phyloP scores from a whole-genome alignment of 1,140 invertebrate genomes.

The Euborellia annulipes region DNA sequence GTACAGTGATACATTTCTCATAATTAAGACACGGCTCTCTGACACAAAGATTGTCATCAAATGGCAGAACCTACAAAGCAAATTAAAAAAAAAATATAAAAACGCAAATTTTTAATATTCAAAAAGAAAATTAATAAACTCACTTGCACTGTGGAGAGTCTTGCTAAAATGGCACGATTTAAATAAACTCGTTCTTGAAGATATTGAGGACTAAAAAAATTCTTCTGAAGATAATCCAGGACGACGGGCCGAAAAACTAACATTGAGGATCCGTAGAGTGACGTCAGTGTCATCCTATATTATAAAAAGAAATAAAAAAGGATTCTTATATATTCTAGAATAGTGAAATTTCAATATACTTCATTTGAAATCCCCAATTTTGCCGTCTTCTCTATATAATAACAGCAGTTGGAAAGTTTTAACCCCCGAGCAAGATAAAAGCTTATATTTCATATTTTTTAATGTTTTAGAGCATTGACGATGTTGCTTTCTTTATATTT shows the following conservation, averaged over 20 bases:
- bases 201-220: constrained; percentile 74
- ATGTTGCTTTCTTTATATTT: no score
- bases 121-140: constrained; percentile 10
- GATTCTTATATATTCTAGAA: no score
- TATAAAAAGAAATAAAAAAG: no score
- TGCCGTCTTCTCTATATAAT: no score
- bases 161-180: constrained; percentile 67
- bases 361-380: no score
- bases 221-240: constrained; percentile 60
- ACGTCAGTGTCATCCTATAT: constrained; percentile 76
- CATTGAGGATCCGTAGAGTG: constrained; percentile 71
- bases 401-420: no score
- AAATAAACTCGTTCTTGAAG: constrained; percentile 88
- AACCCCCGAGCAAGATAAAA: no score
- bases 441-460: no score
- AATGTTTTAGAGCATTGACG: no score
- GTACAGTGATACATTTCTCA: constrained; percentile 79
- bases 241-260: constrained; percentile 80
- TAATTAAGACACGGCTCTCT: constrained; percentile 92
- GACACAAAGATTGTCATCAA: constrained; percentile 94
- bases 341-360: no score
- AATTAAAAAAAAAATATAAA: constrained; percentile 2
- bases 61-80: constrained; percentile 61
- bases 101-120: constrained; percentile 5
- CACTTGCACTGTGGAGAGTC: constrained; percentile 74